Evolutionary conservation across 1,140 invertebrate genomes (phyloP), one percentile per base, ranked within the genome.

Genomic region (Drosophila neocordata): DNA sequence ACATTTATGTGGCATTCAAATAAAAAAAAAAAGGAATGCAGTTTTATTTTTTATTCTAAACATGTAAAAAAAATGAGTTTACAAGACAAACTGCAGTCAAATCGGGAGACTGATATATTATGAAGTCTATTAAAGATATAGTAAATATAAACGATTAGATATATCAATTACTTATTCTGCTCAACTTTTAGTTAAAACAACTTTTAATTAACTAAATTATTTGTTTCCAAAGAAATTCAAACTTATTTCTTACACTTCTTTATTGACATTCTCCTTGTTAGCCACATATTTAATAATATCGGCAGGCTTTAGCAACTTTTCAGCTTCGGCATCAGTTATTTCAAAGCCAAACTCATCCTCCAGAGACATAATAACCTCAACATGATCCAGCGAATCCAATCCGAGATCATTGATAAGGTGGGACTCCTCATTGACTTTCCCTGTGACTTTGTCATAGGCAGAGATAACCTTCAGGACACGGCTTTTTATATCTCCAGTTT

Each of bases 261-360:
- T 96, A 92, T 97, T 98, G 69, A 98, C 92, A 92, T 99, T 98
- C 92, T 98, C 95, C 93, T 96, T 98, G 92, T 99, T 98, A 55
- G 96, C 97, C 77, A 99, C 93, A 92, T 99, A 99, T 93, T 96
- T 95, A 72, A 99, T 95, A 92, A 99, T 98, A 92, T 99, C 97
- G 78, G 93, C 94, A 66, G 98, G 98, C 92, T 94, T 96, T 71
- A 97, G 92, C 59, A 99, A 93, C 90, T 95, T 96, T 88, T 99
- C 98, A n/a, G 98, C 97, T 94, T 99, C 98, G 65, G 93, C 94
- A 93, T 99, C 99, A 11, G 98, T 98, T 91, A 99, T 99, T 94
- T 99, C 98, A 94, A 99, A 99, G 60, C 95, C 97, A 93, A 99
- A 99, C 93, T 99, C 99, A 94, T 99, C 98, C 92, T 99, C 99